phyloP scores from a whole-genome alignment of 2,113 vertebrate species.

The Phoxinus phoxinus region DNA sequence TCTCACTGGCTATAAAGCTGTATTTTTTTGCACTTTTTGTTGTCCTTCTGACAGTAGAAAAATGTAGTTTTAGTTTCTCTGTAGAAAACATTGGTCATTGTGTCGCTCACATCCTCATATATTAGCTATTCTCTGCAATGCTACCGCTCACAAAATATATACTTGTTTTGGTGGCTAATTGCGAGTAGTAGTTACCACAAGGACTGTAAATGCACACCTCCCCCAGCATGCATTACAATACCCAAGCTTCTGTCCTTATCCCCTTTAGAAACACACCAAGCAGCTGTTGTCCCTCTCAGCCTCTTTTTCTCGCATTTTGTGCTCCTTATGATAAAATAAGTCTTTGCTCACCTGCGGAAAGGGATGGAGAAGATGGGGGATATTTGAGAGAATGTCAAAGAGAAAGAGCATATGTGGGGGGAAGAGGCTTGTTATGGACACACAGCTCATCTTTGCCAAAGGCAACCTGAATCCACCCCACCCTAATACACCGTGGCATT shows the following conservation, averaged over 20 bases:
- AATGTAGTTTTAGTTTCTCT: not conserved
- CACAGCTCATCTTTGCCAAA: conserved; percentile 73
- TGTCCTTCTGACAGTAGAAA: not conserved
- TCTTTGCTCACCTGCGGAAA: not conserved
- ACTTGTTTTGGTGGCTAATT: conserved; percentile 5
- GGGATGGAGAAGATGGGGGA: not conserved
- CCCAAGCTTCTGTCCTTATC: conserved; percentile 60
- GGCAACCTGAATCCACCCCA: conserved; percentile 68
- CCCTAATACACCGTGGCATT: conserved; percentile 59
- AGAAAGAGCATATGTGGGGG: not conserved
- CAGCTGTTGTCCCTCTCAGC: conserved; percentile 25
- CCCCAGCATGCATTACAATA: conserved; percentile 77
- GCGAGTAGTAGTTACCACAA: not conserved
- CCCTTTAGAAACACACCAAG: conserved; percentile 60
- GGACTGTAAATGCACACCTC: conserved; percentile 25
- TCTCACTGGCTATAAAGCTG: not conserved
- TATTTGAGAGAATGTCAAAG: not conserved
- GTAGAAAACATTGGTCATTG: not conserved
- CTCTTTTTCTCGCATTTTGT: conserved; percentile 3
- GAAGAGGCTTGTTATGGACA: not conserved
- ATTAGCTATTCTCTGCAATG: conserved; percentile 18
- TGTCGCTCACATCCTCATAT: not conserved
- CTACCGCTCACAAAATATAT: conserved; percentile 48
- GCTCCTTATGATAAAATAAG: not conserved
- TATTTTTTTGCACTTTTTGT: not conserved